These are phyloP conservation scores for Paramormyrops hopkinsi DNA, from an alignment of 2,797 vertebrate genomes.

Conservation along the genomic window DNA sequence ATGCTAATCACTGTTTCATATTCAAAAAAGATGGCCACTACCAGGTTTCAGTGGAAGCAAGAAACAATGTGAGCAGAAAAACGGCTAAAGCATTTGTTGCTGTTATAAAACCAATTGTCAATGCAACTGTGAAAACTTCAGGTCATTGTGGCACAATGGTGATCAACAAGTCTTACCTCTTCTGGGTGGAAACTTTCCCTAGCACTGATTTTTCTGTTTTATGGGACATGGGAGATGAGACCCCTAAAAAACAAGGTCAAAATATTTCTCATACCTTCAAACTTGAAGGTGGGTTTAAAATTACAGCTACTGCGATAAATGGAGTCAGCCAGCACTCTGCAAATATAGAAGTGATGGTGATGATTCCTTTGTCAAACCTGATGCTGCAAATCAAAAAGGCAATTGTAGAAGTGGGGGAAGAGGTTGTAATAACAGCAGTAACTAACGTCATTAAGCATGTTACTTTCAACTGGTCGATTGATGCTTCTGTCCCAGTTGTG, in stretches of 20 bases:
- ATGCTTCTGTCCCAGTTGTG: conserved; percentile 32
- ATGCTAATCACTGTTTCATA: conserved; percentile 49
- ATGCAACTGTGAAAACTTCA: conserved; percentile 41
- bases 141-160: conserved; percentile 35
- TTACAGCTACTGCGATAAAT: conserved; percentile 56
- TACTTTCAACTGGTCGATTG: conserved; percentile 59
- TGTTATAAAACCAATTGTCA: conserved; percentile 53
- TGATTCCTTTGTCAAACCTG: conserved; percentile 49
- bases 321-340: conserved; percentile 48
- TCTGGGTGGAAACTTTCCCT: conserved; percentile 47
- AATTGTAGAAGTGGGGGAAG: conserved; percentile 47
- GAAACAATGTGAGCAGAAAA: conserved; percentile 56
- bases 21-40: conserved; percentile 55
- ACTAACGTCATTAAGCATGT: conserved; percentile 44
- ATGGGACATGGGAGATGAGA: conserved; percentile 71
- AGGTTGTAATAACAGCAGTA: conserved; percentile 49
- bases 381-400: conserved; percentile 42
- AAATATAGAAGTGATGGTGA: conserved; percentile 44
- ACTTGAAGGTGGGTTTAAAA: conserved; percentile 44
- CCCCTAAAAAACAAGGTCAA: conserved; percentile 29
- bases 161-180: conserved; percentile 41
- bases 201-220: conserved; percentile 53
- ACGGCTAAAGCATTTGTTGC: conserved; percentile 42
- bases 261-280: conserved; percentile 56
- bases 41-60: conserved; percentile 48